Evolutionary conservation across 2,888 invertebrate species (phyloP).

Genomic region (Plagiodera versicolora): DNA sequence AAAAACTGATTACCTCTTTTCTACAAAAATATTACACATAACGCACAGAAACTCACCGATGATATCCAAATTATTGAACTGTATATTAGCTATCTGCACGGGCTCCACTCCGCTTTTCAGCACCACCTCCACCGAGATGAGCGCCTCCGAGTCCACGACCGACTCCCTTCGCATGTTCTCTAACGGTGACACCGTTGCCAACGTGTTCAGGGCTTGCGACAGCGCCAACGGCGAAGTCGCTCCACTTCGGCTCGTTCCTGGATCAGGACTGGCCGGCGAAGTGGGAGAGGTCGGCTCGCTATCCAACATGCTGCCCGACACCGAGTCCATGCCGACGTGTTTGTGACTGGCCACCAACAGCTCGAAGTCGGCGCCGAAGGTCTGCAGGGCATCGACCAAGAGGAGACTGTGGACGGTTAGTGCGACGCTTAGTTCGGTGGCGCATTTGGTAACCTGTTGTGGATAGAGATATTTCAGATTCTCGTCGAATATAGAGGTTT

Average conservation of each 20-base stretch:
- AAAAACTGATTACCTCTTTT: no score
- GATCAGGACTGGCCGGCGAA: conserved; percentile 77
- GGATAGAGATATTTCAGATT: no score
- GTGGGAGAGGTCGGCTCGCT: conserved; percentile 90
- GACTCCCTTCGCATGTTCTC: conserved; percentile 32
- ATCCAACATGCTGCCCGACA: conserved; percentile 88
- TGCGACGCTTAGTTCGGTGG: conserved; percentile 73
- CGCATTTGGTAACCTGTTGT: conserved; percentile 65
- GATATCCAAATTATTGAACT: conserved; percentile 92
- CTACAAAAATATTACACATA: no score
- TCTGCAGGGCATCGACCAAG: conserved; percentile 92
- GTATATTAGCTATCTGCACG: conserved; percentile 78
- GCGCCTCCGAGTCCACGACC: conserved; percentile 64
- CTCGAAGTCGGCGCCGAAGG: conserved; percentile 94
- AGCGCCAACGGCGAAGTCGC: conserved; percentile 60
- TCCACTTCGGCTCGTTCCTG: conserved; percentile 43
- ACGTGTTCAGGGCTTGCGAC: conserved; percentile 58
- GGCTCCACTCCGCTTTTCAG: conserved; percentile 61
- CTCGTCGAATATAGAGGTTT: no score
- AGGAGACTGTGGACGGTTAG: conserved; percentile 91
- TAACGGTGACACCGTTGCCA: conserved; percentile 49
- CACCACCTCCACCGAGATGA: conserved; percentile 80
- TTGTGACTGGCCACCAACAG: conserved; percentile 92
- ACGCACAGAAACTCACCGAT: conserved; percentile 74
- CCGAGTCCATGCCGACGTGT: conserved; percentile 92